Base-by-base conservation (phyloP, 2,888 invertebrate species). In the Cheilosia variabilis region DNA sequence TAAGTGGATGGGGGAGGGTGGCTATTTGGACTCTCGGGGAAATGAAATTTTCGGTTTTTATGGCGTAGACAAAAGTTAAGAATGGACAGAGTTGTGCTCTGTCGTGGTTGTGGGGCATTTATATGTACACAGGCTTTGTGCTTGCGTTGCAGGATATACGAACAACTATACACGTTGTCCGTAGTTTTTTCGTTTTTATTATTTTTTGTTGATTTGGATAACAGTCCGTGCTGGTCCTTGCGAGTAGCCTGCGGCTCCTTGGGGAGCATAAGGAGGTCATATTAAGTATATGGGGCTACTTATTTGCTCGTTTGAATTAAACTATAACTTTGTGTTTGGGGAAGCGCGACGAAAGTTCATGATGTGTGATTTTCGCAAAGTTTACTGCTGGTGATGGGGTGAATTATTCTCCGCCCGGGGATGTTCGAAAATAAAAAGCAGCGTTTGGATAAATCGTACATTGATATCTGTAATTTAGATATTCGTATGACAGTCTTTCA, bases 341-440 rank as follows among this genome's bases (percentile, higher is more conserved):
- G 41, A 22, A 3, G 50, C 4, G 22, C 50, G 76, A 22, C 27
- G 22, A 3, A 57, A 57, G 50, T 58, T 53, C 43, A 75, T 69
- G 83, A 84, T 84, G 83, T 79, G 83, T 84, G 83, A 79, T 79
- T 69, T 77, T 89, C 90, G 89, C 88, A 87, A 89, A 87, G 89
- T 87, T 73, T 68, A 68, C 45, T 63, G 58, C 34, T 9, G 47
- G 19, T 50, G 9, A 0, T 5, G 41, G 37, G 58, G 27, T 50
- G 7, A 9, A 22, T 50, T 22, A 50, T 45, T 45, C 31, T 17
- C 45, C n/a, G 43, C 43, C 27, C 45, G n/a, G 45, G 24, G 45
- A 45, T 37, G 13, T 43, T 43, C 9, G 31, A 7, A 9, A 31
- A 31, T 9, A 9, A 31, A 31, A 31, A 31, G 43, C n/a, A 43